Percentiles rank a stretch among this genome's conserved stretches.
phyloP scores from a whole-genome alignment of 2,797 vertebrate species.

The Amniataba percoides region DNA sequence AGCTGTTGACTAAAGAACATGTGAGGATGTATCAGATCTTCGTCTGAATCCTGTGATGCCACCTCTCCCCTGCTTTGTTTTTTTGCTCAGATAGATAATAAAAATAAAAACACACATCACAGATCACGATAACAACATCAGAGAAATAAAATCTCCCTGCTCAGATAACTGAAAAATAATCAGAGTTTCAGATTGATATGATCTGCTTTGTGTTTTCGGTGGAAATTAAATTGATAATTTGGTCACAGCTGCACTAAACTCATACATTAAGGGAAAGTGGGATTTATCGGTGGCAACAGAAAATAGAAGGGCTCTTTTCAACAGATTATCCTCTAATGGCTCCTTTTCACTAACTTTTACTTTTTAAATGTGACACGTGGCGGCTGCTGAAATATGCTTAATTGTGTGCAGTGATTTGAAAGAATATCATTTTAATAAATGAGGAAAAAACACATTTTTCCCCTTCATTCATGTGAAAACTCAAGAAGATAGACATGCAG shows the following conservation, averaged over 20 bases:
- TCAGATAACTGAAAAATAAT: neutral
- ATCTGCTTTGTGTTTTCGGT: slow-evolving; percentile 7
- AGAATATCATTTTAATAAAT: neutral
- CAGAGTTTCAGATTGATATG: neutral
- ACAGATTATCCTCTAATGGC: too few relatives aligned
- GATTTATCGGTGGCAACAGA: neutral
- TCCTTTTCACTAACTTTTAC: neutral
- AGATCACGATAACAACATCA: neutral
- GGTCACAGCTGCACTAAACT: neutral
- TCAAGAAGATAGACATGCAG: neutral
- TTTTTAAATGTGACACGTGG: neutral
- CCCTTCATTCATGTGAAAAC: slow-evolving; percentile 5
- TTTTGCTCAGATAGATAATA: neutral
- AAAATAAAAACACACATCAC: neutral
- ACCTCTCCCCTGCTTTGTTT: neutral
- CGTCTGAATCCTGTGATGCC: slow-evolving; percentile 4
- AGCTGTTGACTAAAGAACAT: slow-evolving; percentile 20
- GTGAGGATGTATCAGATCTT: slow-evolving; percentile 15
- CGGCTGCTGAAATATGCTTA: neutral
- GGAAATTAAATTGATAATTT: neutral
- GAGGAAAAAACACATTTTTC: neutral
- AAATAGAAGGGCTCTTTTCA: neutral
- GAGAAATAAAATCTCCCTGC: neutral
- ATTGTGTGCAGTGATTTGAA: neutral
- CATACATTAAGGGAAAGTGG: neutral